Evolutionary conservation across 2,888 invertebrate species (phyloP).

Genomic region (Serrognathus titanus): DNA sequence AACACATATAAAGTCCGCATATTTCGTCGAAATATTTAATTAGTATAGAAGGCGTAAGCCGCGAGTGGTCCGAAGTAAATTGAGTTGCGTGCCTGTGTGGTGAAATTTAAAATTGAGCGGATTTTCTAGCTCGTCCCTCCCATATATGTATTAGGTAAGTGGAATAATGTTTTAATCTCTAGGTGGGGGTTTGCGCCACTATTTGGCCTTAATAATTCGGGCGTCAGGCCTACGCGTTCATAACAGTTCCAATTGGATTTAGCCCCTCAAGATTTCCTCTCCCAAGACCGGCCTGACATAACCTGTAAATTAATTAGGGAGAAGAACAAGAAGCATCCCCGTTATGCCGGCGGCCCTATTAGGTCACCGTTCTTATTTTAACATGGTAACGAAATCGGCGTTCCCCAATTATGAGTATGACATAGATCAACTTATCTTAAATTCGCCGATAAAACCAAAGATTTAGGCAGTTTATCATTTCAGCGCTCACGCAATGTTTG

Average conservation of each 20-base stretch:
- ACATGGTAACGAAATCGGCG: too few relatives aligned
- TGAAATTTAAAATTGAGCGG: background rate
- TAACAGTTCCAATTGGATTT: background rate
- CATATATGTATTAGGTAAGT: slow-evolving; percentile 16
- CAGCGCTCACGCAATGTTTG: too few relatives aligned
- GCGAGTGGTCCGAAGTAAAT: background rate
- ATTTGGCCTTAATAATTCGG: background rate
- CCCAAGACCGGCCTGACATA: background rate
- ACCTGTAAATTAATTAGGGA: background rate
- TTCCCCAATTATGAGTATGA: too few relatives aligned
- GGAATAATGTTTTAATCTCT: background rate
- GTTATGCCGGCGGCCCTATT: too few relatives aligned
- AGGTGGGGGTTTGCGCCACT: background rate
- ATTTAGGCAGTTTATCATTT: too few relatives aligned
- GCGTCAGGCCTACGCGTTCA: background rate
- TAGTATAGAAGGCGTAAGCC: background rate
- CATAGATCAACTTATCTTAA: too few relatives aligned
- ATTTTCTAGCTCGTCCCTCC: slow-evolving; percentile 9
- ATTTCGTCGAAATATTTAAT: background rate
- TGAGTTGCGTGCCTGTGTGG: background rate
- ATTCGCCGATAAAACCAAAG: too few relatives aligned
- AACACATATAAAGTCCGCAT: slow-evolving; percentile 12
- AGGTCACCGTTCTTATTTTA: too few relatives aligned
- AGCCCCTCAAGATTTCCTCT: too few relatives aligned
- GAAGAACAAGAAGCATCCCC: too few relatives aligned